Base-by-base conservation (phyloP, 2,797 vertebrate species). In the Falco columbarius region DNA sequence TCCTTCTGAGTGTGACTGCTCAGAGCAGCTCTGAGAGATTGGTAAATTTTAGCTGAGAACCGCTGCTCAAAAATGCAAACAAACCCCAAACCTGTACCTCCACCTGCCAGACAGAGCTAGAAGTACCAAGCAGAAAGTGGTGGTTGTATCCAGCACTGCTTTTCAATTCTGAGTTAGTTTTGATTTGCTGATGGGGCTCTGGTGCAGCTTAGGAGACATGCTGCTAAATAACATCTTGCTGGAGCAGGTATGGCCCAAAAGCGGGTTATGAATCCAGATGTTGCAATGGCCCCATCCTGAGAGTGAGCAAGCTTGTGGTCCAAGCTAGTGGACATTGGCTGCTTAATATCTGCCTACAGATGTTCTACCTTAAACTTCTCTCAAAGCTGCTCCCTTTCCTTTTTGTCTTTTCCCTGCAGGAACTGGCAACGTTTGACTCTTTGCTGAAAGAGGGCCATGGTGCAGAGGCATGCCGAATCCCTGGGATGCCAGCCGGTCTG, bases 361-460 rank as follows among this genome's bases (percentile, higher is more conserved):
- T 47, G 38, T 49, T 73, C 24, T 32, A 11, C 38, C 61, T n/a
- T 26, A 22, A 81, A 18, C 32, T 27, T 44, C 52, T 30, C 63
- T 23, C 52, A 7, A 10, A 63, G 32, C 42, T 29, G 3, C 55
- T 89, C 27, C 75, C 30, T 59, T 76, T 19, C 34, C 26, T 36
- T 4, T 32, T 21, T 30, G 19, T 17, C 34, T 49, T 71, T 32
- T 42, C 71, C 56, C 49, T 40, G 18, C n/a, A 32, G 52, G 56
- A 40, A 3, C 15, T 5, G 20, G 46, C 7, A 6, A 27, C 58
- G 49, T 16, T 30, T 56, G 34, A 24, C 10, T 49, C n/a, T 20
- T 40, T 15, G 7, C 32, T 67, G 74, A 20, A 36, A 51, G n/a
- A 58, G 24, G 8, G 20, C 12, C n/a, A 3, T 0, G 0, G 63